Percentiles rank a stretch among this genome's conserved stretches.
These are phyloP conservation scores for Sebastiscus tertius DNA, from an alignment of 2,797 vertebrate species.

Conservation along the genomic window DNA sequence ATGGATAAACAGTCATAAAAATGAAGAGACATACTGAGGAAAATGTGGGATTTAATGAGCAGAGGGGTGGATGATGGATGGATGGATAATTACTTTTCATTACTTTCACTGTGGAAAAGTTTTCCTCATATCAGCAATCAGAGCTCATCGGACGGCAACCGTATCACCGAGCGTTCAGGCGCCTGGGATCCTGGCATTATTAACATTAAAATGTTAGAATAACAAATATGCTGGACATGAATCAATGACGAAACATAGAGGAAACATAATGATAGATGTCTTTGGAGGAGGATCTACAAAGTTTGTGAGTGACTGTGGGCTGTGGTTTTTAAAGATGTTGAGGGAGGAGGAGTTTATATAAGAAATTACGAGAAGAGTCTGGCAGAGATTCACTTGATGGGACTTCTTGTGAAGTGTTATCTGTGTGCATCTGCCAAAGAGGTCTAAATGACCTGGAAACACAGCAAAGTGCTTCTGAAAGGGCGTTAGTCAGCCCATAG, in stretches of 20 bases:
- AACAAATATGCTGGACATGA: constrained; percentile 28
- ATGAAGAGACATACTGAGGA: constrained; percentile 27
- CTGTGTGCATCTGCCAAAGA: constrained; percentile 36
- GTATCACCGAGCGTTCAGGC: constrained; percentile 7
- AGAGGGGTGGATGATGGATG: constrained; percentile 15
- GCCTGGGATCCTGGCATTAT: constrained; percentile 31
- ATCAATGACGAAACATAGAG: constrained; percentile 8
- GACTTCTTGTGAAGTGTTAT: constrained; percentile 11
- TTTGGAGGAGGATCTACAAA: constrained; percentile 19
- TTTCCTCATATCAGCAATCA: constrained; percentile 29
- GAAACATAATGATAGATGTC: constrained; percentile 14
- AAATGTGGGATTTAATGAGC: constrained; percentile 32
- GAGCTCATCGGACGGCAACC: constrained; percentile 5
- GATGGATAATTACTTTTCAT: constrained; percentile 17
- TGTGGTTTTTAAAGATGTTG: constrained; percentile 37
- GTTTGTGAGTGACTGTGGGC: constrained; percentile 8
- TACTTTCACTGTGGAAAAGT: constrained; percentile 18
- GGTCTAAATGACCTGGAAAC: constrained; percentile 30
- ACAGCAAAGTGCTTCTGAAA: constrained; percentile 29
- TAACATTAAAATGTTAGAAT: constrained; percentile 6
- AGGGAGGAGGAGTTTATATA: constrained; percentile 31
- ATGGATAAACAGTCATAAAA: constrained; percentile 19
- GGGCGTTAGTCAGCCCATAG: not conserved
- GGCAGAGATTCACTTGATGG: constrained; percentile 26
- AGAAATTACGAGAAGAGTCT: constrained; percentile 26